Evolutionary conservation across 1,140 invertebrate species (phyloP), one percentile per base, ranked within the genome.

Genomic region (Cheumatopsyche charites): DNA sequence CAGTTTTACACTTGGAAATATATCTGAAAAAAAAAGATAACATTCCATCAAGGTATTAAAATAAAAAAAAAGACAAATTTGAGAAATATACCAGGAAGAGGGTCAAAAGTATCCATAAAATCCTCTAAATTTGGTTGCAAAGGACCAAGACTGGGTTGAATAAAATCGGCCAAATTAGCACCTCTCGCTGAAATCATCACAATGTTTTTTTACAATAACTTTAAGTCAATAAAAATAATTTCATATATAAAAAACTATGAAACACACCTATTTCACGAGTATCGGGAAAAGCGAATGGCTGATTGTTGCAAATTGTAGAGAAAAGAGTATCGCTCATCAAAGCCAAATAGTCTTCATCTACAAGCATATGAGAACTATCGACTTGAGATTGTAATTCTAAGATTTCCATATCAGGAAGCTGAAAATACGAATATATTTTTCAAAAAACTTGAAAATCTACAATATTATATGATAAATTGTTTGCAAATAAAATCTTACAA

Each of bases 81-180:
- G 45, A 47, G 21, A 15, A 21, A 55, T n/a, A 77, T 84, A 93
- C 92, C 92, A 86, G 93, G 92, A 70, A 95, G 84, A 4, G 92
- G 91, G 79, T 93, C 91, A 79, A 94, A 88, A 77, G 93, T 95
- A 78, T 94, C 93, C 91, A 94, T 95, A 81, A 96, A 95, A 84
- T 99, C 97, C 80, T 98, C 96, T 76, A 99, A 87, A 86, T 95
- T 97, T 71, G 97, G 97, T 81, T 99, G 97, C 43, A 99, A 85
- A 67, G 97, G 95, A 62, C 97, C 91, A 75, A 99, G 87, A 80
- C 95, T 97, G 62, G 98, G 98, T 85, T 99, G 98, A 82, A 99
- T 98, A 78, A 99, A 95, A 85, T 99, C 97, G 13, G 97, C 94
- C 78, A 84, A 80, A 75, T 80, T 80, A 41, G 82, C 87, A 74